phyloP scores from a whole-genome alignment of 2,797 vertebrate species.

The Pipistrellus kuhlii region DNA sequence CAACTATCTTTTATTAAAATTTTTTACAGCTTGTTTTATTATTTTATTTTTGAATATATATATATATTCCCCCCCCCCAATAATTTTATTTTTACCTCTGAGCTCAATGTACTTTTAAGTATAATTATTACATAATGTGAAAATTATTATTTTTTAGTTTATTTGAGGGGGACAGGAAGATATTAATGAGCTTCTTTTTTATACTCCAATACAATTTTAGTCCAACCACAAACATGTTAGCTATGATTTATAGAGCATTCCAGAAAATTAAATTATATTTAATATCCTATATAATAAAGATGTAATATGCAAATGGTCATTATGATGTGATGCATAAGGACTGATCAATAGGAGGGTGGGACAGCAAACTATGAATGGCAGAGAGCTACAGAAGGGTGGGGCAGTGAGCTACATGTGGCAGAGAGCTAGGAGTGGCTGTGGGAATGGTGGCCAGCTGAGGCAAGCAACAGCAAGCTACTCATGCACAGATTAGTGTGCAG shows the following conservation, averaged over 20 bases:
- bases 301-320: too few relatives aligned
- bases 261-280: not conserved
- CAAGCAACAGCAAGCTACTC: too few relatives aligned
- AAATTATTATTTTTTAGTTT: slow-evolving; percentile 16
- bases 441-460: too few relatives aligned
- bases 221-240: not conserved
- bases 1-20: not conserved
- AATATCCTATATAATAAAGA: not conserved
- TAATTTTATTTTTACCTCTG: slow-evolving; percentile 36
- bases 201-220: not conserved
- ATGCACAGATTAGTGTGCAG: too few relatives aligned
- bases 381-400: too few relatives aligned
- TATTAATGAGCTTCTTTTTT: not conserved
- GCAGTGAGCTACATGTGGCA: too few relatives aligned
- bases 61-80: not conserved
- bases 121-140: not conserved
- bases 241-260: not conserved
- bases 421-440: too few relatives aligned
- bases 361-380: too few relatives aligned
- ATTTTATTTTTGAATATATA: not conserved
- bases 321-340: too few relatives aligned
- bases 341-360: too few relatives aligned
- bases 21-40: not conserved
- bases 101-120: not conserved
- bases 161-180: too few relatives aligned